These are phyloP conservation scores for Podilymbus podiceps DNA, from an alignment of 2,113 vertebrate genomes.

Conservation along the genomic window DNA sequence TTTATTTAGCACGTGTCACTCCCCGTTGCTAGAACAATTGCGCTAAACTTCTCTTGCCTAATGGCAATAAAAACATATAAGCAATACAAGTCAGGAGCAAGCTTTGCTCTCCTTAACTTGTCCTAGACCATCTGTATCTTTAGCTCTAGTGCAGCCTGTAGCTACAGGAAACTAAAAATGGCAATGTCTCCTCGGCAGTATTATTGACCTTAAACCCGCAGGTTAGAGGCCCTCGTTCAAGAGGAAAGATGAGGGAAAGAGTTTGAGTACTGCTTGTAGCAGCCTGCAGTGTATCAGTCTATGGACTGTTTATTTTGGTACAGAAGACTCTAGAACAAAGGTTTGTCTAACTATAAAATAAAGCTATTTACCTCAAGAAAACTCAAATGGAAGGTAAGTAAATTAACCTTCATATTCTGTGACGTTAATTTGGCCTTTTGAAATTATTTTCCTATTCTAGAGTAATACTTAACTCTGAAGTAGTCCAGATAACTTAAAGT, in stretches of 20 bases:
- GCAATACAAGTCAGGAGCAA: neutral
- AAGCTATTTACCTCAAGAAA: neutral
- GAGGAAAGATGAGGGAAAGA: neutral
- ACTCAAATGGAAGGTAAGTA: constrained; percentile 39
- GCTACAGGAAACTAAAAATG: neutral
- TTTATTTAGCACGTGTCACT: neutral
- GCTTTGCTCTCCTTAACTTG: neutral
- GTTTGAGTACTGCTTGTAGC: neutral
- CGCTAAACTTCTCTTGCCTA: neutral
- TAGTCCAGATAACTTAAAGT: neutral
- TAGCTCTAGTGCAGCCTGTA: neutral
- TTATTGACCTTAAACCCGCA: neutral
- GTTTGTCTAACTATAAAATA: neutral
- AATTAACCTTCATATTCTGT: neutral
- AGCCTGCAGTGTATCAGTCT: neutral
- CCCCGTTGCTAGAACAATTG: neutral
- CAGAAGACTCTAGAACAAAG: neutral
- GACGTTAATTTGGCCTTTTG: neutral
- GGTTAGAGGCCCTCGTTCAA: neutral
- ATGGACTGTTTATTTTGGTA: neutral
- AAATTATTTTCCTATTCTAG: neutral
- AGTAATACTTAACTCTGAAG: neutral
- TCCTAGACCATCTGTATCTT: neutral
- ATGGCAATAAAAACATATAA: neutral
- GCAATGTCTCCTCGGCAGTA: neutral